Base-by-base conservation (phyloP, 1,140 invertebrate genomes). In the Pantala flavescens region DNA sequence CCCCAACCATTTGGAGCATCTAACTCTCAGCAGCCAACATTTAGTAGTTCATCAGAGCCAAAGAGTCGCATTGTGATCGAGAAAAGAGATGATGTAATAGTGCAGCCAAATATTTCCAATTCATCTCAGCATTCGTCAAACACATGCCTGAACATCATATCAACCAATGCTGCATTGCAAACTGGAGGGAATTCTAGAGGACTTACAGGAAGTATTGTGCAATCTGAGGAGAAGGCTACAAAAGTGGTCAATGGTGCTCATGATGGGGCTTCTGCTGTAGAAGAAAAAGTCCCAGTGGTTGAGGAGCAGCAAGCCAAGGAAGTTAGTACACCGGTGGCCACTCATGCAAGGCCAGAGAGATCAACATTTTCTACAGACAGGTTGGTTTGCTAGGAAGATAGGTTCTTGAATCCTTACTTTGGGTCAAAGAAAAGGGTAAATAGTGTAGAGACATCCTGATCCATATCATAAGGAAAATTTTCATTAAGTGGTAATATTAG, bases 51-150 rank as follows among this genome's bases (percentile, higher is more conserved):
- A 0, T 90, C 89, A 0, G 91, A 93, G 79, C 86, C 86, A 24
- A 93, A 92, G 81, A 94, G 91, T 79, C 88, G 89, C 70, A 96
- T 96, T 77, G 85, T 92, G 7, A 90, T 95, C 42, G 93, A 95
- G 81, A 89, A 90, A 78, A 86, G 91, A 24, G 89, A 93, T 77
- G 90, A 91, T 77, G 87, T 91, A 24, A 84, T 89, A 24, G 79
- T 79, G 9, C 85, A 86, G 43, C 89, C 88, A 12, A 90, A 90
- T 78, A 87, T 90, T 21, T 63, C 49, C 49, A 42, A 78, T 74
- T 23, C 71, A 75, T 70, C 77, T 74, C 14, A 72, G 12, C 49
- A 63, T 63, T 63, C 49, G n/a, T 63, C 49, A 63, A 63, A 63
- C 49, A 63, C 49, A 7, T 63, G 49, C 49, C 14, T 63, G 3